phyloP scores from a whole-genome alignment of 2,797 vertebrate genomes.

The Sparus aurata region DNA sequence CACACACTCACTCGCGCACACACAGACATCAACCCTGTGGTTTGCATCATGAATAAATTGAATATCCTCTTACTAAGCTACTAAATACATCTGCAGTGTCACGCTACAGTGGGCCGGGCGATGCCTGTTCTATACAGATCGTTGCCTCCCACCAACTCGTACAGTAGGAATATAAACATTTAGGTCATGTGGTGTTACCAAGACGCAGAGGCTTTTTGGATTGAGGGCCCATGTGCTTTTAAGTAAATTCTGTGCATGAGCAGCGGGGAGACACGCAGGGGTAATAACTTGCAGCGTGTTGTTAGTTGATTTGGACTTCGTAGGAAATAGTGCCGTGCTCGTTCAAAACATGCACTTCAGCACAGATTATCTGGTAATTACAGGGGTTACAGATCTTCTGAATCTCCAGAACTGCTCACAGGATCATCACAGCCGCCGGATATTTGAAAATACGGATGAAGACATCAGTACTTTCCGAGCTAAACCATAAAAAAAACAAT shows the following conservation, averaged over 20 bases:
- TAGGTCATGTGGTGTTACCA: conserved; percentile 29
- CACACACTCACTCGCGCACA: conserved; percentile 44
- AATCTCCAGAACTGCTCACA: no score
- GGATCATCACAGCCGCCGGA: no score
- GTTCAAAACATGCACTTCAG: background rate
- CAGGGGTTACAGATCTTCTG: background rate
- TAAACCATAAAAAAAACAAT: no score
- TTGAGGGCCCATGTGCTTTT: background rate
- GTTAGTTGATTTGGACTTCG: background rate
- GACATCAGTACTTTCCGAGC: no score
- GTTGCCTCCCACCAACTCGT: conserved; percentile 48
- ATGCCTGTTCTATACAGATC: conserved; percentile 53
- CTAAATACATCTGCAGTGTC: conserved; percentile 77
- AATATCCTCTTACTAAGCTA: conserved; percentile 79
- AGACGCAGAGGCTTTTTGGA: conserved; percentile 23
- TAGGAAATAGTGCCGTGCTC: no score
- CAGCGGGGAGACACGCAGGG: background rate
- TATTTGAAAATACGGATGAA: no score
- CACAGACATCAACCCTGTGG: conserved; percentile 67
- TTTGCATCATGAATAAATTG: conserved; percentile 85
- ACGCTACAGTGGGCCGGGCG: conserved; percentile 53
- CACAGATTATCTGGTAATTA: no score
- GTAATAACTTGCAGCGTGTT: background rate
- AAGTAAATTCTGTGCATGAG: background rate
- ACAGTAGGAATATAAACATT: conserved; percentile 60